These are phyloP conservation scores for Nothoprocta perdicaria DNA, from an alignment of 2,113 vertebrate genomes.

Conservation along the genomic window DNA sequence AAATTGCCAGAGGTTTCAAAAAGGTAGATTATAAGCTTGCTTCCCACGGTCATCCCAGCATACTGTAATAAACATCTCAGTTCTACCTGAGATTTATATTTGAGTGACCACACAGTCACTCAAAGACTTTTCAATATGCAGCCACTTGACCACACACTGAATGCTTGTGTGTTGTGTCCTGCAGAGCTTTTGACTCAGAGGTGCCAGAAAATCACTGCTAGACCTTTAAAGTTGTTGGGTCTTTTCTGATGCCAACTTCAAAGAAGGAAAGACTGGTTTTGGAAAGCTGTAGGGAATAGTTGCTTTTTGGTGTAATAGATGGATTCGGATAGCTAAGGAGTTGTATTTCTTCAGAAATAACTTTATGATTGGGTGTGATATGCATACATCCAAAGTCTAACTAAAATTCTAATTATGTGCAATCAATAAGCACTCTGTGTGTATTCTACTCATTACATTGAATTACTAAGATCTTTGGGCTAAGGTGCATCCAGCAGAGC, in stretches of 20 bases:
- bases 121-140: conserved; percentile 2
- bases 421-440: neutral
- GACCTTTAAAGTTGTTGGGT: conserved; percentile 31
- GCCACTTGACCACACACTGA: neutral
- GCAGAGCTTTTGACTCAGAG: conserved; percentile 11
- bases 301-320: conserved; percentile 23
- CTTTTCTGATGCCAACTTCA: conserved; percentile 35
- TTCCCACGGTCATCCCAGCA: neutral
- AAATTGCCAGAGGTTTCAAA: neutral
- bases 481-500: neutral
- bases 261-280: conserved; percentile 40
- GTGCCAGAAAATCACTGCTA: neutral
- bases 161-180: neutral
- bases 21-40: neutral
- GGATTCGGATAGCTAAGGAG: neutral
- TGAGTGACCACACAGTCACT: neutral
- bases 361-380: neutral
- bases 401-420: neutral
- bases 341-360: neutral
- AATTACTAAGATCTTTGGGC: neutral
- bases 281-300: conserved; percentile 32
- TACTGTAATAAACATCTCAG: neutral
- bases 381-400: neutral
- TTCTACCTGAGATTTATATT: neutral
- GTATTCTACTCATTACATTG: neutral